A percentile compares a stretch with the other conserved stretches of the same genome.
Evolutionary conservation across 2,113 vertebrate species (phyloP).

Genomic region (Serilophus lunatus): DNA sequence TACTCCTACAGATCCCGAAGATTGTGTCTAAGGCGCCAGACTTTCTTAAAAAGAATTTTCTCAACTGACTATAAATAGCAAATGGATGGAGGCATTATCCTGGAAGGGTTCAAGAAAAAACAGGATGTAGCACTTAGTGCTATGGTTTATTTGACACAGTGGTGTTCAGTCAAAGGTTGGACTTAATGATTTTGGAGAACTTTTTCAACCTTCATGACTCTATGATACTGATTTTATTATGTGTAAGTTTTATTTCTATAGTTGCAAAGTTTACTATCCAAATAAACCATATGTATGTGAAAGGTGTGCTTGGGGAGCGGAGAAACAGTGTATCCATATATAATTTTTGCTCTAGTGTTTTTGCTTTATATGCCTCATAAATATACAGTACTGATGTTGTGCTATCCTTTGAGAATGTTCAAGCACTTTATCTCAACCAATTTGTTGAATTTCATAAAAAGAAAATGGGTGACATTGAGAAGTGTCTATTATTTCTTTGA

Average conservation of each 20-base stretch:
- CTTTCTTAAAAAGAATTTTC: neutral
- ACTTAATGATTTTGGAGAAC: neutral
- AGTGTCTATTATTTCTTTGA: neutral
- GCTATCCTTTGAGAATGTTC: neutral
- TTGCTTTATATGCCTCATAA: neutral
- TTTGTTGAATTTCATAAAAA: neutral
- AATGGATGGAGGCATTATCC: neutral
- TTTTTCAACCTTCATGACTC: neutral
- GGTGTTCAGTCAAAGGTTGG: no score
- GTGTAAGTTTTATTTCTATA: neutral
- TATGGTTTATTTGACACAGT: neutral
- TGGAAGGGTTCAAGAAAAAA: neutral
- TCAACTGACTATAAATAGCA: neutral
- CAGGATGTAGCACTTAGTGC: neutral
- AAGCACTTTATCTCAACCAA: neutral
- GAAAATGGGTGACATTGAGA: neutral
- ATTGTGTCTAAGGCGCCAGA: neutral
- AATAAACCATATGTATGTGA: accelerated
- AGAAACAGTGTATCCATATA: neutral
- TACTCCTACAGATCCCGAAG: neutral
- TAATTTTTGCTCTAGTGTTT: neutral
- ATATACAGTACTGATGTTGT: neutral
- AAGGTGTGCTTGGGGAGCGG: neutral
- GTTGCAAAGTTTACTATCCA: neutral
- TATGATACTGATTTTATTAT: neutral